phyloP scores from a whole-genome alignment of 2,113 vertebrate genomes.

The Paramormyrops kingsleyae region DNA sequence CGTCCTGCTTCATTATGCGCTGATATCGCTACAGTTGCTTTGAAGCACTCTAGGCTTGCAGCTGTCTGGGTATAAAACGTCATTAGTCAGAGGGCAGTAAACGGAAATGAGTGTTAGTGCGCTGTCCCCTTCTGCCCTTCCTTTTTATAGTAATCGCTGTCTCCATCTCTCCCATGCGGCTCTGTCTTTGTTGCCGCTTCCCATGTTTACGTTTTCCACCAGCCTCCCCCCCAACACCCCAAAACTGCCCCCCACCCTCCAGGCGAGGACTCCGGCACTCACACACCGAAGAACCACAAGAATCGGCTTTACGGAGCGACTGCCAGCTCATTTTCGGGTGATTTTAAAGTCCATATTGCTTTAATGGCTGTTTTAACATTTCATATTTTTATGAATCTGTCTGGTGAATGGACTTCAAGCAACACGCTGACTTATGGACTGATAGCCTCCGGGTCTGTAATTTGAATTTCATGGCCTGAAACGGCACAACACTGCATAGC shows the following conservation, averaged over 20 bases:
- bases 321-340: constrained; percentile 22
- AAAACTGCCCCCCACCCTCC: background rate
- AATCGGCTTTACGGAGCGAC: background rate
- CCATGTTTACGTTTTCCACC: constrained; percentile 23
- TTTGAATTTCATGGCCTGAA: constrained; percentile 30
- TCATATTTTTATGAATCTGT: constrained; percentile 34
- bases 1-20: background rate
- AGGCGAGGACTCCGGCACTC: background rate
- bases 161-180: constrained; percentile 24
- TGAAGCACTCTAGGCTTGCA: background rate
- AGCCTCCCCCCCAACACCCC: background rate
- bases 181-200: constrained; percentile 11
- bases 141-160: constrained; percentile 28
- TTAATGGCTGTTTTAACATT: constrained; percentile 27
- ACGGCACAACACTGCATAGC: constrained; percentile 16
- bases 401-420: constrained; percentile 10
- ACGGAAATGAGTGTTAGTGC: constrained; percentile 23
- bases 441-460: constrained; percentile 22
- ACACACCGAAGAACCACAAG: background rate
- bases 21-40: background rate
- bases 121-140: constrained; percentile 22
- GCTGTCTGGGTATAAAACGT: constrained; percentile 1
- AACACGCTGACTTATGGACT: constrained; percentile 24
- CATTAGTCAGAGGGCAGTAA: background rate
- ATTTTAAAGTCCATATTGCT: constrained; percentile 29